Conservation (phyloP, 2,797 vertebrate genomes). For the Leucoraja ocellata region DNA sequence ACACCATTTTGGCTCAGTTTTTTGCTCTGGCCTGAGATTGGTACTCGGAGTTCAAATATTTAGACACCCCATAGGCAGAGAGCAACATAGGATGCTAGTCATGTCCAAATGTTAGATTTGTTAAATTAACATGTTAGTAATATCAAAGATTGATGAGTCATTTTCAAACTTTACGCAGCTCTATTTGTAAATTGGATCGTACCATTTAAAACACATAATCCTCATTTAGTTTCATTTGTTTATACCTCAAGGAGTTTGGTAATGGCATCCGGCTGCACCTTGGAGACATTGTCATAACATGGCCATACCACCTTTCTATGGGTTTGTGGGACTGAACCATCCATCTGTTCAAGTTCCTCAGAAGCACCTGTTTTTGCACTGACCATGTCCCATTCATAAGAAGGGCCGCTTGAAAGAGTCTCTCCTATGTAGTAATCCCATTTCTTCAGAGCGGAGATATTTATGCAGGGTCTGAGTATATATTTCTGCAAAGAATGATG, state of each 20-base stretch:
- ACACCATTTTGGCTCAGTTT: too few species aligned
- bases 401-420: constrained; percentile 84
- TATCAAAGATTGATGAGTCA: background rate
- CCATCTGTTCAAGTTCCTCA: constrained; percentile 60
- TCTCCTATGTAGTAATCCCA: constrained; percentile 93
- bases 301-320: constrained; percentile 91
- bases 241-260: constrained; percentile 82
- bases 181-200: background rate
- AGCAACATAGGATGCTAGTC: background rate
- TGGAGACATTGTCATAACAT: constrained; percentile 80
- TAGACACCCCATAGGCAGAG: background rate
- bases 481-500: constrained; percentile 52
- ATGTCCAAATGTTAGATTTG: background rate
- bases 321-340: constrained; percentile 58
- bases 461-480: constrained; percentile 77
- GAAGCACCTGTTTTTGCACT: constrained; percentile 55
- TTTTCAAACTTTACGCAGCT: background rate
- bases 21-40: too few species aligned
- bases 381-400: constrained; percentile 82
- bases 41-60: too few species aligned
- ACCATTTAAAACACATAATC: background rate
- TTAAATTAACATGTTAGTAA: background rate
- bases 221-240: background rate
- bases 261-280: constrained; percentile 81
- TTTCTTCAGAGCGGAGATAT: constrained; percentile 77